Base-by-base conservation (phyloP, 2,797 vertebrate genomes). In the Sebastes glaucus region DNA sequence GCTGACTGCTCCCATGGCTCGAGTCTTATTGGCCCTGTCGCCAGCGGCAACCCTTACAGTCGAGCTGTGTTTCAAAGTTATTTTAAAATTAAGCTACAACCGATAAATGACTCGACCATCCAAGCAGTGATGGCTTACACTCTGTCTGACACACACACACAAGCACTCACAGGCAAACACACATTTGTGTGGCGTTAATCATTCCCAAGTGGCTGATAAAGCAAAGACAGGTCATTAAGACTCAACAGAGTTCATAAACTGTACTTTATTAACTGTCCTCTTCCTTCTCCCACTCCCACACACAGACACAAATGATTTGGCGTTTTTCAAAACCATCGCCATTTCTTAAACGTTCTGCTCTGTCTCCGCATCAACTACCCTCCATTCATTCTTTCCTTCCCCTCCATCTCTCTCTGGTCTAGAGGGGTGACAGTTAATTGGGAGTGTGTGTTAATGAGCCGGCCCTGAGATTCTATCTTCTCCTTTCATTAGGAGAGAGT, bases 391-490 rank as follows among this genome's bases (percentile, higher is more conserved):
- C 32, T 4, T 32, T 66, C 7, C 79, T 32, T 66, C 74, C 42
- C 11, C 57, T 80, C 80, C 52, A 52, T 72, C 85, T 75, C 57
- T 77, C 82, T 81, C 75, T 80, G 71, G 75, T 63, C 35, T 55
- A 85, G 73, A 82, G 63, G 56, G 46, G 30, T 86, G 81, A 90
- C 85, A 85, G 85, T 78, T 90, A 93, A 92, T 92, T 88, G 90
- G 82, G 83, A 87, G 75, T 14, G 74, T 38, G 74, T 86, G 92
- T 93, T 89, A 93, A 92, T 88, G 88, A 93, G 92, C 72, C 69
- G 81, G 84, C 82, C 62, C 67, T 49, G 79, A 89, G 91, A 91
- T 90, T 73, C 72, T 77, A 86, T 90, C 86, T 87, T 76, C 68
- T 79, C 57, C 78, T 88, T 90, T 91, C 86, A 92, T 92, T 92